phyloP scores from a whole-genome alignment of 2,113 vertebrate species.

The Grammatotria lemairii region DNA sequence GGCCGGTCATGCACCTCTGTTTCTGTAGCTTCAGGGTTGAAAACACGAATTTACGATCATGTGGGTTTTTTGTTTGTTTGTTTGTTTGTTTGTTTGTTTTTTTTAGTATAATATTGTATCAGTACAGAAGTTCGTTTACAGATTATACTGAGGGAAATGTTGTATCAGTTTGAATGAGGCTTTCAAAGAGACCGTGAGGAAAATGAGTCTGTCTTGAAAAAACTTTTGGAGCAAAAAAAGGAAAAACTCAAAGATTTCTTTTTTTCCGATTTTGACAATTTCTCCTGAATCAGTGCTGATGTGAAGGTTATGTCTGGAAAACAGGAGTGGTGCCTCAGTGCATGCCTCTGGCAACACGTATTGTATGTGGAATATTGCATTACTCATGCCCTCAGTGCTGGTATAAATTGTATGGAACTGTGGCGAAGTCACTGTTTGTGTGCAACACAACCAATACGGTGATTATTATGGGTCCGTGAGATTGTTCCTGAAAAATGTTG shows the following conservation, averaged over 20 bases:
- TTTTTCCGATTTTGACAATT: not conserved
- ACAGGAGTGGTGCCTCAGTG: not conserved
- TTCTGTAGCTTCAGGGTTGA: not conserved
- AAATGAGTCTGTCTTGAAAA: not conserved
- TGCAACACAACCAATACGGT: not conserved
- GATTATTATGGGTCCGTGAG: not conserved
- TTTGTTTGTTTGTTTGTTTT: not conserved
- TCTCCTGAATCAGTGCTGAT: not conserved
- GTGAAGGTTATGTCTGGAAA: not conserved
- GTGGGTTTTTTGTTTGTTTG: not conserved
- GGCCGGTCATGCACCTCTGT: not conserved
- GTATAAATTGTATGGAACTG: not conserved
- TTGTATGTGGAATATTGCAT: not conserved
- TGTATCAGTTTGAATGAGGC: not conserved
- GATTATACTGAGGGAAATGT: not conserved
- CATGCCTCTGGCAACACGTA: not conserved
- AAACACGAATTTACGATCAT: not conserved
- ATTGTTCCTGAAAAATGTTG: not conserved
- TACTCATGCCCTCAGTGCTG: not conserved
- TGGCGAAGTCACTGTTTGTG: not conserved
- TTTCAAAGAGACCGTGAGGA: not conserved
- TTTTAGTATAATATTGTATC: not conserved
- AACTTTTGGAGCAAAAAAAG: not conserved
- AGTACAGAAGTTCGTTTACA: not conserved
- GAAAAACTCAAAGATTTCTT: not conserved